These are phyloP conservation scores for Centropus bengalensis DNA, from an alignment of 2,113 vertebrate species.

Conservation along the genomic window DNA sequence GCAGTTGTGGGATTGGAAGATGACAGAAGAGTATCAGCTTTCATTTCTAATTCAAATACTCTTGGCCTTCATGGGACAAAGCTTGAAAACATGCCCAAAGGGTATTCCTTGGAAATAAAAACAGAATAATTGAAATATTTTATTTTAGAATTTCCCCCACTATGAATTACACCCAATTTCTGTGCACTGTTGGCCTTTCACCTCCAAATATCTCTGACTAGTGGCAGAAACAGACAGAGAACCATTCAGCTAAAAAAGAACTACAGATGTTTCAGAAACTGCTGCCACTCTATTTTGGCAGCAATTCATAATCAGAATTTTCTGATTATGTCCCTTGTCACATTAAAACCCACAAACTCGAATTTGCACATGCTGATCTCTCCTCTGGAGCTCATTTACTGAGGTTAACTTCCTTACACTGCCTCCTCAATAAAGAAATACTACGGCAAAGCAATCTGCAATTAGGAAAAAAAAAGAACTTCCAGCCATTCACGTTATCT, in stretches of 20 bases:
- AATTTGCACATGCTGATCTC: constrained; percentile 54
- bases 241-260: constrained; percentile 46
- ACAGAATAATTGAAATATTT: background rate
- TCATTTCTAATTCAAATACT: constrained; percentile 26
- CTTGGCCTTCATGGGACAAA: background rate
- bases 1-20: background rate
- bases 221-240: constrained; percentile 43
- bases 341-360: constrained; percentile 53
- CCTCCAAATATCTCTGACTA: constrained; percentile 30
- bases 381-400: constrained; percentile 50
- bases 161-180: background rate
- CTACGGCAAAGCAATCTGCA: constrained; percentile 28
- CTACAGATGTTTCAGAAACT: constrained; percentile 58
- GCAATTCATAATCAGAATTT: constrained; percentile 55
- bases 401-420: constrained; percentile 53
- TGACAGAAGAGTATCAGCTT: background rate
- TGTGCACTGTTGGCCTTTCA: background rate
- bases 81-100: background rate
- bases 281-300: constrained; percentile 55
- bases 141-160: background rate
- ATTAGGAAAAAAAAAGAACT: background rate
- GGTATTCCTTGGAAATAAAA: background rate
- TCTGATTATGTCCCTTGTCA: constrained; percentile 46
- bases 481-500: background rate
- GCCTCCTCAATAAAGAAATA: constrained; percentile 4